Evolutionary conservation across 92 coral and sea anemone genomes (phyloP), one percentile per base, ranked within the genome.

Genomic region (Phymanthus crucifer): DNA sequence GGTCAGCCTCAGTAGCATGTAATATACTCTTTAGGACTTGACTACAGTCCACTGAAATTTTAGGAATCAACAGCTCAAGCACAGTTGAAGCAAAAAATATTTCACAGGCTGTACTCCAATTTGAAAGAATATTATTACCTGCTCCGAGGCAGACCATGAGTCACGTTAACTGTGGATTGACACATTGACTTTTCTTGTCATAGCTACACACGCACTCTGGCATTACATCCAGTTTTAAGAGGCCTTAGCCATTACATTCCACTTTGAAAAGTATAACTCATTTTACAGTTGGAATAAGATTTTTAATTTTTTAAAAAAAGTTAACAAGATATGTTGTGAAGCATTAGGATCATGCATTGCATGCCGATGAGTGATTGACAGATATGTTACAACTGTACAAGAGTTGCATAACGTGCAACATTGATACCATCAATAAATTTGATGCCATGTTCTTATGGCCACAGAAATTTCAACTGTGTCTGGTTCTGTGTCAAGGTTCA

Each of bases 371-470:
- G 24, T 66, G 32, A 66, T 24, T 0, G 21, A 29, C 40, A 66
- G 31, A 2, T 66, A 26, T 21, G 17, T 23, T 5, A 61, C 8
- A 17, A 18, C 29, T 23, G 38, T 34, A 29, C 14, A 66, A 31
- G 4, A 18, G 64, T 54, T 54, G 64, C 64, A 21, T 54, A 1
- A 4, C n/a, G 0, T 6, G 64, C 64, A 54, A 54, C 64, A 1
- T 13, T 34, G 23, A 70, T 12, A 54, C 80, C 80, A 76, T 76
- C 80, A 56, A 56, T 76, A 76, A 76, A 56, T 32, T 67, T 14
- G 80, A 76, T 76, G 80, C 46, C 27, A 34, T 19, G 26, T 66
- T 4, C 34, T 66, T 21, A 21, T 54, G 64, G 64, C 64, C 27
- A 54, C 21, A 54, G 5, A 10, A 54, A 21, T 54, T n/a, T 4